Conservation (phyloP, 2,113 vertebrate genomes). For the Paradisaea rubra region DNA sequence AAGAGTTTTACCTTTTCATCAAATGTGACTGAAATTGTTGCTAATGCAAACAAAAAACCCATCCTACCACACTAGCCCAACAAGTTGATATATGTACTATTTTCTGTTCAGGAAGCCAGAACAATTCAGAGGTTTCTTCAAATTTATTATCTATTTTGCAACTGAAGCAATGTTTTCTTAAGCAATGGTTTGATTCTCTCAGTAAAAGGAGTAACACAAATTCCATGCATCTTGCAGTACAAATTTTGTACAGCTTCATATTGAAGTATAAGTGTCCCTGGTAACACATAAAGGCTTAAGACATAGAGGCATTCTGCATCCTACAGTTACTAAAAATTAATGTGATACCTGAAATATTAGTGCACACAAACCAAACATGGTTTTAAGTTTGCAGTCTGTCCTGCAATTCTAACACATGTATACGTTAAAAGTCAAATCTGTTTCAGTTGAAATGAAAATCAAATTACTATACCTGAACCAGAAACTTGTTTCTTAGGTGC, state of each 20-base stretch:
- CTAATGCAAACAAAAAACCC: background rate
- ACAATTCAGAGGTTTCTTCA: background rate
- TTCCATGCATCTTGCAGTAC: background rate
- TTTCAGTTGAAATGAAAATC: background rate
- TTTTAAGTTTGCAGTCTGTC: background rate
- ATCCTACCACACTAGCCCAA: background rate
- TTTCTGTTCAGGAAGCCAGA: background rate
- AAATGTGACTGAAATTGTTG: background rate
- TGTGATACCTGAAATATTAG: background rate
- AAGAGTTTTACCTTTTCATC: background rate
- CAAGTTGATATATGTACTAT: background rate
- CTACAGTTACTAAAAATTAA: background rate
- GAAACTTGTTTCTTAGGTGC: conserved; percentile 79
- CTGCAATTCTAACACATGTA: background rate
- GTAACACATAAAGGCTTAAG: background rate
- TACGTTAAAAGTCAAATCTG: background rate
- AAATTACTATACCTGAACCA: conserved; percentile 76
- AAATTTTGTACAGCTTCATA: background rate
- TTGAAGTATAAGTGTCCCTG: background rate
- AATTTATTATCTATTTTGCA: background rate
- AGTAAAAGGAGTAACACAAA: background rate
- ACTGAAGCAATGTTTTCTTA: background rate
- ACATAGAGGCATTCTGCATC: background rate
- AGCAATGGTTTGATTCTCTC: background rate
- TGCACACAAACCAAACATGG: background rate